These are phyloP conservation scores for Ochropleura leucogaster DNA, from an alignment of 2,888 invertebrate species.

Conservation along the genomic window DNA sequence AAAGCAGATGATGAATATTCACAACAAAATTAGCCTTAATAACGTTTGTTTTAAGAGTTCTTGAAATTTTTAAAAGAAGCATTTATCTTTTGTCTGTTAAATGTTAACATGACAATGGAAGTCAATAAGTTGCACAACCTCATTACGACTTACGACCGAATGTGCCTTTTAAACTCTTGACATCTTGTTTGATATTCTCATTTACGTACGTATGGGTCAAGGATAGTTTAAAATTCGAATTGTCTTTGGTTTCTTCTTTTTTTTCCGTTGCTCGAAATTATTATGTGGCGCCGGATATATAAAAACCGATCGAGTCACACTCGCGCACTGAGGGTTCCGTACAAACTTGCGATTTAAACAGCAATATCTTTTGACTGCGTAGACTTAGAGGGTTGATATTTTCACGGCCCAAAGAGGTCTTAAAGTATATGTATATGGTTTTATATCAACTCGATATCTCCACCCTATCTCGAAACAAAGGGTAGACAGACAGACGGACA, in stretches of 20 bases:
- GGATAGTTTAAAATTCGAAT: constrained; percentile 18
- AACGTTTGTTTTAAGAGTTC: no score
- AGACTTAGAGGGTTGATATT: no score
- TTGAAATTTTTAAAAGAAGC: not conserved
- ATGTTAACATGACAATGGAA: constrained; percentile 28
- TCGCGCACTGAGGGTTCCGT: no score
- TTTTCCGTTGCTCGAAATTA: not conserved
- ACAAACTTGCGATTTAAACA: no score
- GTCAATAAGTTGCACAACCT: constrained; percentile 35
- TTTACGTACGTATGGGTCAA: constrained; percentile 46
- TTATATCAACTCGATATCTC: no score
- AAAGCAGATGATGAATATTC: no score
- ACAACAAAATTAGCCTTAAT: no score
- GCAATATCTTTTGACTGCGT: no score
- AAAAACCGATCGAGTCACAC: not conserved
- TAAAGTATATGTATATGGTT: no score
- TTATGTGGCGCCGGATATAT: not conserved
- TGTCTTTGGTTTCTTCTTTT: constrained; percentile 3
- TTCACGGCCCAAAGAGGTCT: no score
- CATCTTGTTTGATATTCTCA: constrained; percentile 42
- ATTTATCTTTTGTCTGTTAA: not conserved
- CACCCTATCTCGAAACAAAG: no score
- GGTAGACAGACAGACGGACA: no score
- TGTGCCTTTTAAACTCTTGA: constrained; percentile 10
- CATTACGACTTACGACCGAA: not conserved